Evolutionary conservation across 1,140 invertebrate genomes (phyloP).

Genomic region (Ruditapes philippinarum): DNA sequence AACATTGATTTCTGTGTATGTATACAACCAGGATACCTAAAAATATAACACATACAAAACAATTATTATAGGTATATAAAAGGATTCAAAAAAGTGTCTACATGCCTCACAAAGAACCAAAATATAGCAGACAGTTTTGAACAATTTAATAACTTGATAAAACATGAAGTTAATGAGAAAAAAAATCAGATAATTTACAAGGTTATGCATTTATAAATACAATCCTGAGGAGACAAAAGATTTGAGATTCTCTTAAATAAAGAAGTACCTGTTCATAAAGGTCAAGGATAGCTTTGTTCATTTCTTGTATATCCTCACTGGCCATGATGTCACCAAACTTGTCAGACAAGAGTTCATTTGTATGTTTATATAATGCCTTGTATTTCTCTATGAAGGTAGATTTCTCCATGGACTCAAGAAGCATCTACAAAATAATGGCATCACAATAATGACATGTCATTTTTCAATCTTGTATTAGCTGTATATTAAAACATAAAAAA

Average conservation of each 20-base stretch:
- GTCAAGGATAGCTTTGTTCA: constrained; percentile 62
- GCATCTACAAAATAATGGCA: constrained; percentile 3
- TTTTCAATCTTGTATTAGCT: too few species aligned
- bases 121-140: too few species aligned
- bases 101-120: too few species aligned
- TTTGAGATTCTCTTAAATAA: too few species aligned
- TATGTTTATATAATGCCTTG: constrained; percentile 24
- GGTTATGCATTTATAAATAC: too few species aligned
- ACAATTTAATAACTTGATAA: too few species aligned
- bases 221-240: too few species aligned
- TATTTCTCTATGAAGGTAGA: constrained; percentile 25
- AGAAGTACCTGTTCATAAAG: constrained; percentile 71
- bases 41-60: not conserved
- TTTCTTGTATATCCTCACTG: constrained; percentile 68
- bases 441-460: too few species aligned
- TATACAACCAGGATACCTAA: constrained; percentile 68
- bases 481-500: too few species aligned
- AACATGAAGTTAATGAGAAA: too few species aligned
- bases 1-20: constrained; percentile 71
- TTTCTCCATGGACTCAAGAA: not conserved
- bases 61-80: not conserved
- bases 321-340: constrained; percentile 71
- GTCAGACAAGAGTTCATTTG: constrained; percentile 60
- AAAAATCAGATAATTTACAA: too few species aligned
- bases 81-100: too few species aligned